Evolutionary conservation across 2,797 vertebrate genomes (phyloP).

Genomic region (Pachyuromys duprasi): DNA sequence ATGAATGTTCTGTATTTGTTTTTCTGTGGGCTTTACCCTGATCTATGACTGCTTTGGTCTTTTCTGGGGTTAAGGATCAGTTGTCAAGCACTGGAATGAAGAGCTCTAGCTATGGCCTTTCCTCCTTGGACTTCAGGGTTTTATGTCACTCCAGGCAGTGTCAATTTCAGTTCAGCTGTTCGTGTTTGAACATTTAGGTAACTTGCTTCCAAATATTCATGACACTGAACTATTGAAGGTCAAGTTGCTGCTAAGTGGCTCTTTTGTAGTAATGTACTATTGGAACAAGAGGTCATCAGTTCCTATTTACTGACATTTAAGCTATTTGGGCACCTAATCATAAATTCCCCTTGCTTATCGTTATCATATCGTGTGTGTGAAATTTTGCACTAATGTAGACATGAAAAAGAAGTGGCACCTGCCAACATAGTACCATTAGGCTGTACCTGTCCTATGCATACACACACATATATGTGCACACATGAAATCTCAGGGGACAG

Average conservation of each 20-base stretch:
- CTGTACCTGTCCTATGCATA: not conserved
- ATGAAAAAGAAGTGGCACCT: not conserved
- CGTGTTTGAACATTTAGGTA: slow-evolving; percentile 83
- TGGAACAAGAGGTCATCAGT: not conserved
- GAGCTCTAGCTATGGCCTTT: slow-evolving; percentile 74
- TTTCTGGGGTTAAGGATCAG: slow-evolving; percentile 15
- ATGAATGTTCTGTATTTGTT: not conserved
- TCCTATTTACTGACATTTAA: slow-evolving; percentile 1
- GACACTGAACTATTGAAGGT: slow-evolving; percentile 80
- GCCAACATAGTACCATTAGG: not conserved
- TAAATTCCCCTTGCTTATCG: not conserved
- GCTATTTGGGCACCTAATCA: not conserved
- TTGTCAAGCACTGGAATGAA: slow-evolving; percentile 79
- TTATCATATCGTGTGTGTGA: not conserved
- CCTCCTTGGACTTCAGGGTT: slow-evolving; percentile 79
- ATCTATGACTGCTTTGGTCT: not conserved
- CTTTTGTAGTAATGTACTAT: not conserved
- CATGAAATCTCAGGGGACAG: not conserved
- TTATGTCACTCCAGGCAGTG: slow-evolving; percentile 80
- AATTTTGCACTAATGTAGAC: not conserved
- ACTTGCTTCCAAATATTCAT: slow-evolving; percentile 78
- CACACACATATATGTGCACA: not conserved
- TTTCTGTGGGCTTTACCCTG: not conserved
- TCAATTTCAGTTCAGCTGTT: slow-evolving; percentile 87
- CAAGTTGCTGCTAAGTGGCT: slow-evolving; percentile 63